Percentiles rank a stretch among this genome's conserved stretches.
Evolutionary conservation across 64 coral and sea anemone species (phyloP).

Genomic region (Montipora sp.): DNA sequence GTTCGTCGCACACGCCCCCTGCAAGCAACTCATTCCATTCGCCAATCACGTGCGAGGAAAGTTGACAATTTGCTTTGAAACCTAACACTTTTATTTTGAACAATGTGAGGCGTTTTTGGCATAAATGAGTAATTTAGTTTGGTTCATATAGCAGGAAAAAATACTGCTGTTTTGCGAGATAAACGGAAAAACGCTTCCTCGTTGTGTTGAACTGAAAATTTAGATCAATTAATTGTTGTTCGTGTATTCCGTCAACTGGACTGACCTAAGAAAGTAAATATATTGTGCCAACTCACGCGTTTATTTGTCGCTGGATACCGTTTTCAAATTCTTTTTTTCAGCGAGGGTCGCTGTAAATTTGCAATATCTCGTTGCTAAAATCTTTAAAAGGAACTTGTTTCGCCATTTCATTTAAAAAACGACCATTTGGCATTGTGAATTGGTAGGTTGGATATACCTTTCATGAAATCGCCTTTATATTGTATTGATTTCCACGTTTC

Average conservation of each 20-base stretch:
- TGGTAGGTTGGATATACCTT: not conserved
- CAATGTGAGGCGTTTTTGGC: slow-evolving; percentile 50
- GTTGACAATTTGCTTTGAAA: slow-evolving; percentile 58
- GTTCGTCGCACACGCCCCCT: slow-evolving; percentile 53
- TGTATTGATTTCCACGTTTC: not conserved
- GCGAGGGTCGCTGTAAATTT: not conserved
- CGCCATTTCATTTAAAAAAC: not conserved
- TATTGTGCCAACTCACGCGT: not conserved
- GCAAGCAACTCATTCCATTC: slow-evolving; percentile 43
- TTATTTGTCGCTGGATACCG: not conserved
- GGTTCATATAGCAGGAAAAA: not conserved
- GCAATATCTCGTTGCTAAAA: not conserved
- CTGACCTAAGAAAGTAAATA: not conserved
- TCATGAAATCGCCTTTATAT: not conserved
- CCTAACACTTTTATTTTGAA: slow-evolving; percentile 43
- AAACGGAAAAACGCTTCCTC: not conserved
- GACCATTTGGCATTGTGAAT: not conserved
- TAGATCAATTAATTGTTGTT: not conserved
- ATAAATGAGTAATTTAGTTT: slow-evolving; percentile 16
- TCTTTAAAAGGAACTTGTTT: slow-evolving; percentile 23
- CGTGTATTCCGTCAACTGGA: not conserved
- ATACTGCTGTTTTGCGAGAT: slow-evolving; percentile 24
- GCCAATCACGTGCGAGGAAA: slow-evolving; percentile 51
- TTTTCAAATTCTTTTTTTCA: not conserved
- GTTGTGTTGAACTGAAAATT: not conserved